Evolutionary conservation across 1,140 invertebrate species (phyloP).

Genomic region (Luehdorfia chinensis): DNA sequence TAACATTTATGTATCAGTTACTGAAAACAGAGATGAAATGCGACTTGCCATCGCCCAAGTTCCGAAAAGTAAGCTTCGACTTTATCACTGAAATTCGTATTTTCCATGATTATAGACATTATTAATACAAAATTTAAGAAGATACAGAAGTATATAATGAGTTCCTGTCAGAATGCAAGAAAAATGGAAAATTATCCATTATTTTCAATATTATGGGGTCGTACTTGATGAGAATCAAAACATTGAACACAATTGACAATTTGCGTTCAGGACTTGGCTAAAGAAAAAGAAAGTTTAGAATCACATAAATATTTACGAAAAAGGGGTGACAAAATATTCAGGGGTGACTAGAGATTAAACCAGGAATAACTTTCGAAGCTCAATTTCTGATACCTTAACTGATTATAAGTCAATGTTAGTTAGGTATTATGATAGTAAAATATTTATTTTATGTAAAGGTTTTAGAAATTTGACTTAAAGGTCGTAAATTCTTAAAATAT

Average conservation of each 20-base stretch:
- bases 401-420: too few relatives aligned
- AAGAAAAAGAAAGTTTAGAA: neutral
- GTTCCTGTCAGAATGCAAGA: slow-evolving; percentile 17
- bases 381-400: too few relatives aligned
- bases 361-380: too few relatives aligned
- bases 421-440: too few relatives aligned
- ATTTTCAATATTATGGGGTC: slow-evolving; percentile 37
- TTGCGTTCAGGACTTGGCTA: slow-evolving; percentile 31
- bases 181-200: slow-evolving; percentile 36
- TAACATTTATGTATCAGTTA: slow-evolving; percentile 26
- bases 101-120: slow-evolving; percentile 41
- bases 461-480: too few relatives aligned
- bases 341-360: too few relatives aligned
- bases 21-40: slow-evolving; percentile 23
- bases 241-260: slow-evolving; percentile 36
- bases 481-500: too few relatives aligned
- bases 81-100: slow-evolving; percentile 79
- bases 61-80: slow-evolving; percentile 82
- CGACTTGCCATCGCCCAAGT: slow-evolving; percentile 81
- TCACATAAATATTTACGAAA: neutral
- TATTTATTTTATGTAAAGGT: too few relatives aligned
- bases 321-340: too few relatives aligned
- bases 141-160: slow-evolving; percentile 19
- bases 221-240: slow-evolving; percentile 38
- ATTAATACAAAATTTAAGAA: slow-evolving; percentile 20